Conservation (phyloP, 2,888 invertebrate genomes). For the Yponomeuta plumbellus region DNA sequence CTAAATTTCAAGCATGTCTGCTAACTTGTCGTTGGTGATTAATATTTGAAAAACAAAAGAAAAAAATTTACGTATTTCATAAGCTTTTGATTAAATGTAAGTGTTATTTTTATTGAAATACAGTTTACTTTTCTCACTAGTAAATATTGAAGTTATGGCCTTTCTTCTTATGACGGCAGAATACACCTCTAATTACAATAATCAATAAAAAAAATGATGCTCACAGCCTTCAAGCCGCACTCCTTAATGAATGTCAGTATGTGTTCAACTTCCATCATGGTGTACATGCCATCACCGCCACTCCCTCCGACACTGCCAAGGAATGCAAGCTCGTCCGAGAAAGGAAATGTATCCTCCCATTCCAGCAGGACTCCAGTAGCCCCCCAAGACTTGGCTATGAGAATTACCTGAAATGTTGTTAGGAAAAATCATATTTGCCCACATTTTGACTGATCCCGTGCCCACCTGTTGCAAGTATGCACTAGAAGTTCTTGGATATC, state of each 20-base stretch:
- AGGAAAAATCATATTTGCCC: neutral
- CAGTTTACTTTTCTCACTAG: too few species aligned
- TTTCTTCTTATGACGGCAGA: too few species aligned
- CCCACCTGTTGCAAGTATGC: too few species aligned
- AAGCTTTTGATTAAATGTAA: too few species aligned
- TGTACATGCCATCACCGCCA: conserved; percentile 79
- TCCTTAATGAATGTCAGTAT: conserved; percentile 81
- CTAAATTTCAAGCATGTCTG: too few species aligned
- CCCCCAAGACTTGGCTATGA: conserved; percentile 74
- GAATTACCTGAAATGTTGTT: conserved; percentile 38
- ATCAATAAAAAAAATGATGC: conserved; percentile 25
- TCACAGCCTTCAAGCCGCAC: conserved; percentile 80
- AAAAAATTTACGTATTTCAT: too few species aligned
- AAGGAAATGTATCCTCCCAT: conserved; percentile 95
- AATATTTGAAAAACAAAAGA: too few species aligned
- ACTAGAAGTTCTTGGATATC: too few species aligned
- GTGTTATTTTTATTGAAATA: too few species aligned
- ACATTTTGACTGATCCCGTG: too few species aligned
- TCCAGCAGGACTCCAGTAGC: conserved; percentile 89
- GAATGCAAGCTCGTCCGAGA: conserved; percentile 76
- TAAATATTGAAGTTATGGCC: too few species aligned
- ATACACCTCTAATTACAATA: neutral
- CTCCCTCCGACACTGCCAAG: conserved; percentile 74
- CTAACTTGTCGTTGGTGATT: too few species aligned
- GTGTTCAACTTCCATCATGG: conserved; percentile 78